A percentile compares a stretch with the other conserved stretches of the same genome.
These are phyloP conservation scores for Mus pahari DNA, from an alignment of 2,113 vertebrate genomes.

Conservation along the genomic window DNA sequence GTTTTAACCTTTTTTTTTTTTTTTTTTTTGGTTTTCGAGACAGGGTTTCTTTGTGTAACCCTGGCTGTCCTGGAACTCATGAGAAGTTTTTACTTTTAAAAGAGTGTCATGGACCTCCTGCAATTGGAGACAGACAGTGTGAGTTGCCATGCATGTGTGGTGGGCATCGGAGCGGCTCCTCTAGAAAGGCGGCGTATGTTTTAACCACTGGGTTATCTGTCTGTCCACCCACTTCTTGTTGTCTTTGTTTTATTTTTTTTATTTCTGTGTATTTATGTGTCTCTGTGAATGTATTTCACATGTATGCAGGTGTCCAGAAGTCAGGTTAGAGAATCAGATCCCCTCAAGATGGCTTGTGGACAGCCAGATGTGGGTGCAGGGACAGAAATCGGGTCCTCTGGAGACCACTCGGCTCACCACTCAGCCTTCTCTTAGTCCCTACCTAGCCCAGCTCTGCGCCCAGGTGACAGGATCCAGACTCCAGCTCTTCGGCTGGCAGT, in stretches of 20 bases:
- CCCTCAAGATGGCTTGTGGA: neutral
- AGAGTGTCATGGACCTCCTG: neutral
- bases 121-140: neutral
- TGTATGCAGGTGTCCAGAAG: neutral
- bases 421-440: no score
- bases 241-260: neutral
- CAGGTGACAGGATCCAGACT: neutral
- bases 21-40: no score
- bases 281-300: neutral
- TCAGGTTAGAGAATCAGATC: neutral
- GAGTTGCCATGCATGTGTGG: neutral
- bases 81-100: neutral
- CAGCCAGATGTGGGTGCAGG: neutral
- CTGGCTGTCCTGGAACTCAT: no score
- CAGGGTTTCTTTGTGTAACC: no score
- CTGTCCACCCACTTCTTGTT: neutral
- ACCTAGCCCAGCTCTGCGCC: neutral
- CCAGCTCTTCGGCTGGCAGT: neutral
- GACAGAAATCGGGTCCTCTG: neutral
- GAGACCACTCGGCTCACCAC: neutral
- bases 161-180: neutral
- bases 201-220: neutral
- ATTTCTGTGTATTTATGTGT: neutral
- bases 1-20: no score
- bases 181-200: neutral